Evolutionary conservation across 2,888 invertebrate species (phyloP).

Genomic region (Morpho achilles): DNA sequence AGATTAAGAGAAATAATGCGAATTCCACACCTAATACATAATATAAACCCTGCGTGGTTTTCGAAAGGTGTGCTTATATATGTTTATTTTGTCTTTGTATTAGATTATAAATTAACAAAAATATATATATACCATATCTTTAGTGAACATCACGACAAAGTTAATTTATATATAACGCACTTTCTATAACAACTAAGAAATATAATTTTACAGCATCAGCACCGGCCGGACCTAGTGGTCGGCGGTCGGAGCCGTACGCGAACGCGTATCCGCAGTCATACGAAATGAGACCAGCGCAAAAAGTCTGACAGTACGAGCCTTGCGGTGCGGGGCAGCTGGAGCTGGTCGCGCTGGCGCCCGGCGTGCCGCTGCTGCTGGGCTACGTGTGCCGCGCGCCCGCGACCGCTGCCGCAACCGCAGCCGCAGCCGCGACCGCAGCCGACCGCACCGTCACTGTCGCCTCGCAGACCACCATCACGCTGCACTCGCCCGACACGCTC

Average conservation of each 20-base stretch:
- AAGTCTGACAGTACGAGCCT: constrained; percentile 78
- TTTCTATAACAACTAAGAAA: too few species aligned
- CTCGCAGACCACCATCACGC: constrained; percentile 67
- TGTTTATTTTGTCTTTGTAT: too few species aligned
- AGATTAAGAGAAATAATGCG: too few species aligned
- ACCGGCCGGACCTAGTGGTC: constrained; percentile 66
- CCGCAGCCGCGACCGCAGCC: constrained; percentile 7
- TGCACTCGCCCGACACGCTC: constrained; percentile 60
- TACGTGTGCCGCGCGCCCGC: constrained; percentile 48
- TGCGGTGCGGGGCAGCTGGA: constrained; percentile 53
- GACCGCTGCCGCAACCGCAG: constrained; percentile 13
- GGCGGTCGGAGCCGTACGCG: constrained; percentile 83
- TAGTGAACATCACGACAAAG: too few species aligned
- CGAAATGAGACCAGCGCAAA: constrained; percentile 87
- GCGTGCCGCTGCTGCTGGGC: constrained; percentile 63
- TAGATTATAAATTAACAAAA: too few species aligned
- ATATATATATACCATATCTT: too few species aligned
- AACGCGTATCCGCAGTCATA: constrained; percentile 86
- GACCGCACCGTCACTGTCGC: constrained; percentile 46
- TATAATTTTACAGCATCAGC: constrained; percentile 49
- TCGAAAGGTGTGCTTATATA: too few species aligned
- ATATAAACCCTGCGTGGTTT: too few species aligned
- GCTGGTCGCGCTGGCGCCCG: constrained; percentile 62
- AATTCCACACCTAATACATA: too few species aligned
- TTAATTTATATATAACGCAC: too few species aligned